Evolutionary conservation across 2,797 vertebrate genomes (phyloP), one percentile per base, ranked within the genome.

Genomic region (Falco concolor): DNA sequence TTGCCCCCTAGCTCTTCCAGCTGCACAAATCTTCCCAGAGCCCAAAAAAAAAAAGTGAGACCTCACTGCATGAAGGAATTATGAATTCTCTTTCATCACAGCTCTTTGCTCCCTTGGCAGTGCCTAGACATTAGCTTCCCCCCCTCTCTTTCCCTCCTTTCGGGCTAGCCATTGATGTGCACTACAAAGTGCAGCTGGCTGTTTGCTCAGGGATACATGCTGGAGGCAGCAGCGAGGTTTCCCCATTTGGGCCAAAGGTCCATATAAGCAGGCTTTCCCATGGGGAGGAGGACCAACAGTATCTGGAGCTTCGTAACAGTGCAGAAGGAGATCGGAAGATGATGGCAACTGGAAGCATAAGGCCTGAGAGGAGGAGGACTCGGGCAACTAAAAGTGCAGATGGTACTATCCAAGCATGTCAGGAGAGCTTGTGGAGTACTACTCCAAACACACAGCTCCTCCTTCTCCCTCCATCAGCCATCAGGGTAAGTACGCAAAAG

Each of bases 1-100:
- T 96, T 96, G 50, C 14, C 75, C 1, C 98, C 98, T 38, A 90
- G 88, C 7, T 95, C 87, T 81, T 96, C 89, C 67, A 98, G 93
- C 42, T 95, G 94, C 81, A 81, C 77, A 95, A 98, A 94, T 50
- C 98, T 98, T 93, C 14, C 44, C 83, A 75, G 34, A 91, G 42
- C 3, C 3, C 94, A 60, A 96, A 65, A 67, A 32, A 78, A 93
- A 87, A 32, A 94, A 87, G 28, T 19, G 19, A 82, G 44, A 91
- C 6, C 6, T 90, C 75, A 72, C 6, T 60, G 10, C 17, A 40
- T 19, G 24, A 88, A 11, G 6, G 30, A 57, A 72, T 64, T 64
- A 77, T 6, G 17, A 80, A 76, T 74, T 61, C 40, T 87, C 10
- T 54, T 78, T n/a, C 32, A 69, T 40, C 22, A 67, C 17, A 87